Evolutionary conservation across 2,797 vertebrate genomes (phyloP).

Genomic region (Meda fulgida): DNA sequence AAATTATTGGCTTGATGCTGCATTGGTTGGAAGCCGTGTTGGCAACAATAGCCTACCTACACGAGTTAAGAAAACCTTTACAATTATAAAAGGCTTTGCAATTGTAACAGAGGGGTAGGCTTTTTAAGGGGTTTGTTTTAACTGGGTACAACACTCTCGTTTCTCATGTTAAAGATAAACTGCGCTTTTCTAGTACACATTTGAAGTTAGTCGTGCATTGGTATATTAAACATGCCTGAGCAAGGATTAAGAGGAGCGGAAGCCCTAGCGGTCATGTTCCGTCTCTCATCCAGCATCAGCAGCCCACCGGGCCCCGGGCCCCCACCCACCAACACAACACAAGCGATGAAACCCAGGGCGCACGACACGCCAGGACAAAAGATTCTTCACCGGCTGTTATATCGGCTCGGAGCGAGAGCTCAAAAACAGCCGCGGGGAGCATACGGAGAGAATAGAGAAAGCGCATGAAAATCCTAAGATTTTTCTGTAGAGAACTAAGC

Average conservation of each 20-base stretch:
- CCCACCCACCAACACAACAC: conserved; percentile 39
- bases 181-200: not conserved
- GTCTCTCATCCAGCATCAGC: conserved; percentile 29
- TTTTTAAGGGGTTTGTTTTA: not conserved
- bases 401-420: not conserved
- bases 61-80: not conserved
- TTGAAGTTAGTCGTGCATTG: not conserved
- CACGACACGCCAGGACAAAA: conserved; percentile 40
- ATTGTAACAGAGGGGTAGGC: not conserved
- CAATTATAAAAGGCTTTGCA: not conserved
- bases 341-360: conserved; percentile 30
- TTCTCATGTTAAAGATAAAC: not conserved
- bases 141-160: not conserved
- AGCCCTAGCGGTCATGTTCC: conserved; percentile 18
- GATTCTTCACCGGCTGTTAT: not conserved
- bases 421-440: not conserved
- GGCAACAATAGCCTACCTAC: not conserved
- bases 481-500: not conserved
- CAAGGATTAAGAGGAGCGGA: not conserved
- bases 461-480: no score
- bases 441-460: not conserved
- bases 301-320: conserved; percentile 21
- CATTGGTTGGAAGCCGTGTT: no score
- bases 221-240: not conserved
- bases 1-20: not conserved